Conservation (phyloP, 1,140 invertebrate genomes). For the Oscheius sp. region DNA sequence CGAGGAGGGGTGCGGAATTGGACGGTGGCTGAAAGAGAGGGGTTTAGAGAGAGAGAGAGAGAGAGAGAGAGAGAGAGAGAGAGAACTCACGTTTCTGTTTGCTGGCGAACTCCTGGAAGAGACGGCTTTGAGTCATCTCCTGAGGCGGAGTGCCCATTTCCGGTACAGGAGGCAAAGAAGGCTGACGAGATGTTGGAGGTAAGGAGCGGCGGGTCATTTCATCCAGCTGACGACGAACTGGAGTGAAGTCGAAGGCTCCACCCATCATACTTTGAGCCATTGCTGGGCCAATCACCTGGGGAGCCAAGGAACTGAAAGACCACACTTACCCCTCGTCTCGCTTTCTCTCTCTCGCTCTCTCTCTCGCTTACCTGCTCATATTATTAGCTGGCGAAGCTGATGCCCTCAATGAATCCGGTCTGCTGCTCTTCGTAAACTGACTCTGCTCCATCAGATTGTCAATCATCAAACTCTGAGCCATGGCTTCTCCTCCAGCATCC, state of each 20-base stretch:
- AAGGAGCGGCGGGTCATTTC: constrained; percentile 43
- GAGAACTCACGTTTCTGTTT: constrained; percentile 31
- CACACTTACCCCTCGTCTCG: too few species aligned
- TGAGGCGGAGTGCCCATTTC: constrained; percentile 44
- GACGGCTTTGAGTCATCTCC: constrained; percentile 50
- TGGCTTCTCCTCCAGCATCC: constrained; percentile 15
- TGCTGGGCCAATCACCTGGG: constrained; percentile 37
- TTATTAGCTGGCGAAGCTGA: neutral
- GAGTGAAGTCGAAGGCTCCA: constrained; percentile 30
- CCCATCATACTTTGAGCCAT: constrained; percentile 43
- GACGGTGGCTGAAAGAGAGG: neutral
- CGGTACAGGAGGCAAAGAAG: constrained; percentile 45
- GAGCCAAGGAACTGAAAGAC: constrained; percentile 14
- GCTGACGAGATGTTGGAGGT: constrained; percentile 21
- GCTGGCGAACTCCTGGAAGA: constrained; percentile 55
- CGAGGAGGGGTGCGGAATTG: neutral
- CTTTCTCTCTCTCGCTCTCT: too few species aligned
- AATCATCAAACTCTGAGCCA: constrained; percentile 41
- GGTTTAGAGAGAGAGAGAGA: neutral
- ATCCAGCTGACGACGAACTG: constrained; percentile 46
- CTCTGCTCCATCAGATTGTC: constrained; percentile 39
- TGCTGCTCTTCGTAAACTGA: constrained; percentile 31
- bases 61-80: neutral
- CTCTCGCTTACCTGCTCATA: neutral
- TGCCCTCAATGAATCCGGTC: constrained; percentile 14